These are phyloP conservation scores for Chrysemys picta DNA, from an alignment of 2,113 vertebrate genomes.

Conservation along the genomic window DNA sequence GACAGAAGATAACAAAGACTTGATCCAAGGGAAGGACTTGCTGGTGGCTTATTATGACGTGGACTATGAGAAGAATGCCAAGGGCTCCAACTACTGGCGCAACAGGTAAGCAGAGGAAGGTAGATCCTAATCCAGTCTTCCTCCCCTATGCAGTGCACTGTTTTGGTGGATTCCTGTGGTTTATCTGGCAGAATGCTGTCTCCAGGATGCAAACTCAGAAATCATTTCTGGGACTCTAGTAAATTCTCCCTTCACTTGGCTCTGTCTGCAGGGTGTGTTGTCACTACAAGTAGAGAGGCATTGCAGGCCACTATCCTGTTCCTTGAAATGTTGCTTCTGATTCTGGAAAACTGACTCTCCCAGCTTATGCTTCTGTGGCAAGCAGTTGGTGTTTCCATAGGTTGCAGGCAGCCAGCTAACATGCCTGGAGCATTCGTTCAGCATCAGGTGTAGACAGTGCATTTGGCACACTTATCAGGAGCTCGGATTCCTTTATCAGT, in stretches of 20 bases:
- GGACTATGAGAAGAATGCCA: constrained; percentile 96
- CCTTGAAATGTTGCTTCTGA: not conserved
- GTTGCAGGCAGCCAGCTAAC: not conserved
- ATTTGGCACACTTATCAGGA: not conserved
- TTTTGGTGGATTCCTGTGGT: not conserved
- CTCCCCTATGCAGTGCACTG: not conserved
- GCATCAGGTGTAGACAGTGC: not conserved
- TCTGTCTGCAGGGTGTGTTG: not conserved
- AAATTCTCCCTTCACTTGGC: not conserved
- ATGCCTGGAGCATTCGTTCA: not conserved
- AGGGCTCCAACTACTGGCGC: constrained; percentile 99
- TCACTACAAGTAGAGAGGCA: not conserved
- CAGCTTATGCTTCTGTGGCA: not conserved
- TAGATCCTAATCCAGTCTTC: not conserved
- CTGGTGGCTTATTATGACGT: constrained; percentile 95
- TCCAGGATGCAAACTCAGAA: not conserved
- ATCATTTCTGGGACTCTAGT: not conserved
- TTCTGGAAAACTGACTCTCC: not conserved
- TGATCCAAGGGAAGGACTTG: constrained; percentile 92
- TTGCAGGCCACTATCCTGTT: not conserved
- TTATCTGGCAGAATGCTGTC: not conserved
- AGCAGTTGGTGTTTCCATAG: not conserved
- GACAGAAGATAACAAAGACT: constrained; percentile 97
- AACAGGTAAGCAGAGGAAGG: constrained; percentile 86
- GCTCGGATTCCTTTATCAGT: not conserved